Conservation (phyloP, 2,113 vertebrate species). For the Periophthalmus modestus region DNA sequence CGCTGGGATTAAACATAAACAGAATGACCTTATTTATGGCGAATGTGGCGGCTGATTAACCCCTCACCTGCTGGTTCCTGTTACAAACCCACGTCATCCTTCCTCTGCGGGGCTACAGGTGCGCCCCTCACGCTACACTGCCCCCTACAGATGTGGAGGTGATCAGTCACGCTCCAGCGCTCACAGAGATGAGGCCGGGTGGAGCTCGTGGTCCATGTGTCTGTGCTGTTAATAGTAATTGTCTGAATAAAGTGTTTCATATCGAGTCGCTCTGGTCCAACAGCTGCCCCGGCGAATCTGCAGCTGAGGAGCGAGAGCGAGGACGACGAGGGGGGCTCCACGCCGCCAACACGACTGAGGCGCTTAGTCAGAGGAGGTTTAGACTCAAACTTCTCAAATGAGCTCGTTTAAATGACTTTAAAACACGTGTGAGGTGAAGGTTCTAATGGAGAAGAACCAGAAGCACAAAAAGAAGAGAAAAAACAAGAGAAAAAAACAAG, state of each 20-base stretch:
- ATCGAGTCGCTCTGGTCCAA: slow-evolving; percentile 68
- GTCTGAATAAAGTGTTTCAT: slow-evolving; percentile 80
- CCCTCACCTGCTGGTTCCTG: slow-evolving; percentile 1
- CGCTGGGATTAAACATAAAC: slow-evolving; percentile 1
- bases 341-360: neutral
- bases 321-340: neutral
- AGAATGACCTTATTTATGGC: slow-evolving; percentile 6
- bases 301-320: slow-evolving; percentile 67
- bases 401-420: neutral
- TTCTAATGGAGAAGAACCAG: too few relatives aligned
- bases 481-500: too few relatives aligned
- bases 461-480: too few relatives aligned
- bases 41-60: slow-evolving; percentile 4
- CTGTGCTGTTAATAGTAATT: slow-evolving; percentile 81
- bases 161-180: slow-evolving; percentile 77
- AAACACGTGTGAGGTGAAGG: neutral
- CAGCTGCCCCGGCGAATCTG: slow-evolving; percentile 78
- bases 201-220: slow-evolving; percentile 72
- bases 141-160: slow-evolving; percentile 41
- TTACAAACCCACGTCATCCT: slow-evolving; percentile 3
- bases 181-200: slow-evolving; percentile 63
- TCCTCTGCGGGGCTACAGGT: slow-evolving; percentile 65
- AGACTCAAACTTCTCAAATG: neutral
- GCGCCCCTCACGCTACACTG: slow-evolving; percentile 76
- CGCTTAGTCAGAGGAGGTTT: neutral